Evolutionary conservation across 1,140 invertebrate genomes (phyloP).

Genomic region (Pararge aegeria): DNA sequence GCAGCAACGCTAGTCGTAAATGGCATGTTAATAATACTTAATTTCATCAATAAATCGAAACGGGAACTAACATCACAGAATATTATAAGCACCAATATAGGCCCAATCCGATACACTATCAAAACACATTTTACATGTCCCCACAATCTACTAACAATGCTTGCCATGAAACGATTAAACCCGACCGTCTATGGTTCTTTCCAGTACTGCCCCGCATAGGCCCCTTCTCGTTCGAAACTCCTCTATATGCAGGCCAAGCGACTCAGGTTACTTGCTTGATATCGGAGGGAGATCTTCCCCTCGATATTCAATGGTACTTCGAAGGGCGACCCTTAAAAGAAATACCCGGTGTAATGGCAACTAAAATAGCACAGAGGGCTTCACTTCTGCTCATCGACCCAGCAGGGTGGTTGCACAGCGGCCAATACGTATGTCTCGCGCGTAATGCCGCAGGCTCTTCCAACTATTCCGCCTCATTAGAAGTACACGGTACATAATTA

Average conservation of each 20-base stretch:
- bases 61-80: constrained; percentile 67
- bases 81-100: constrained; percentile 45
- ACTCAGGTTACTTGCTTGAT: constrained; percentile 88
- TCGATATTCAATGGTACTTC: constrained; percentile 88
- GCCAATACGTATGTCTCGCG: constrained; percentile 93
- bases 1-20: constrained; percentile 81
- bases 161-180: constrained; percentile 59
- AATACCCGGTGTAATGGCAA: constrained; percentile 81
- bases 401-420: constrained; percentile 92
- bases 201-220: constrained; percentile 87
- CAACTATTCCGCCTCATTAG: constrained; percentile 84
- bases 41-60: constrained; percentile 36
- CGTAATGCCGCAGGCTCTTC: constrained; percentile 93
- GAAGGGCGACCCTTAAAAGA: constrained; percentile 83
- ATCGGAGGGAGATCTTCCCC: constrained; percentile 90
- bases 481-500: constrained; percentile 81
- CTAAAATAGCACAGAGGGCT: constrained; percentile 84
- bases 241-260: constrained; percentile 85
- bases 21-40: constrained; percentile 77
- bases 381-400: constrained; percentile 84
- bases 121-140: constrained; percentile 41
- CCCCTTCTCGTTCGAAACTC: constrained; percentile 85
- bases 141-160: constrained; percentile 67
- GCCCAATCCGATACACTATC: constrained; percentile 42
- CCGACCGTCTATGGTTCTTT: constrained; percentile 74